Evolutionary conservation across 2,797 vertebrate genomes (phyloP).

Genomic region (Poecile montanus): DNA sequence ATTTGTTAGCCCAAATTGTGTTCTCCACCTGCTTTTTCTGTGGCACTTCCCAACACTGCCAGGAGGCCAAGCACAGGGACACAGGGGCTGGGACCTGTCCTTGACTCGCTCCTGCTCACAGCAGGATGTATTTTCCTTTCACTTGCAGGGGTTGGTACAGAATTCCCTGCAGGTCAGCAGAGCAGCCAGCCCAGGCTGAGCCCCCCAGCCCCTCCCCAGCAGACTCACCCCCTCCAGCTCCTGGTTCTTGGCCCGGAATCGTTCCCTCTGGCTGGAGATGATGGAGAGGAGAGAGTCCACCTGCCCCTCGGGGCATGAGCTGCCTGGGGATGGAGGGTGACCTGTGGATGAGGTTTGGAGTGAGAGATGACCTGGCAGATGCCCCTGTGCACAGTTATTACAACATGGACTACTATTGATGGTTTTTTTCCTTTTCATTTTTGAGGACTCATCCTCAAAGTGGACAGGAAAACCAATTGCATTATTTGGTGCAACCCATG

Average conservation of each 20-base stretch:
- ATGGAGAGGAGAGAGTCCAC: constrained; percentile 96
- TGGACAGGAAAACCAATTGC: neutral
- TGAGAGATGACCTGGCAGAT: neutral
- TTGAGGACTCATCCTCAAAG: neutral
- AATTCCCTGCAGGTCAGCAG: neutral
- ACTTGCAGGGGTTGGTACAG: neutral
- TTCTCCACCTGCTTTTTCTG: accelerated
- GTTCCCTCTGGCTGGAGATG: constrained; percentile 97
- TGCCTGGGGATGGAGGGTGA: constrained; percentile 34
- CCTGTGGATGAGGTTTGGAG: constrained; percentile 36
- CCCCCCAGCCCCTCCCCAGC: neutral
- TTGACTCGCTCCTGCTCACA: neutral
- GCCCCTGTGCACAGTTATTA: neutral
- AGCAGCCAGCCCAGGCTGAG: neutral
- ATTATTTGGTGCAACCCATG: neutral
- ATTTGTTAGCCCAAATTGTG: neutral
- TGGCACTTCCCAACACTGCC: accelerated
- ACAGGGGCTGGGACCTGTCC: neutral
- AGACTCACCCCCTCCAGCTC: constrained; percentile 89
- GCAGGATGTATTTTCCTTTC: neutral
- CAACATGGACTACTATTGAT: neutral
- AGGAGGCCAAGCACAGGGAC: neutral
- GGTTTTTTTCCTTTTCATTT: neutral
- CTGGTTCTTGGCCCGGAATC: constrained; percentile 93
- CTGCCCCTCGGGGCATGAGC: constrained; percentile 87